Evolutionary conservation across 2,113 vertebrate genomes (phyloP), one percentile per base, ranked within the genome.

Genomic region (Buteo buteo): DNA sequence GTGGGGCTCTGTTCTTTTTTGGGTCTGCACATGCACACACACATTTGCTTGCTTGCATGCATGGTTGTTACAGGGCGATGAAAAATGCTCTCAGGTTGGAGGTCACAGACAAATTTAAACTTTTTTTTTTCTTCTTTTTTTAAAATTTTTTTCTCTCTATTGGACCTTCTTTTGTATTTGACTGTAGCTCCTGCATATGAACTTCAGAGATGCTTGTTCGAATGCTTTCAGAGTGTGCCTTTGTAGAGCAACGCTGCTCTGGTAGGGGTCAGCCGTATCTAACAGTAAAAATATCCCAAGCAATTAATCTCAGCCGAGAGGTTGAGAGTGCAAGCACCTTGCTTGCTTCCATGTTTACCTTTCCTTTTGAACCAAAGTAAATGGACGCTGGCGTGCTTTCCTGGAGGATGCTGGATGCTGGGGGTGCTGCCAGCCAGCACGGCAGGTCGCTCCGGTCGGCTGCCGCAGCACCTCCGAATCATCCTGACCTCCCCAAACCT

Each of bases 11-110:
- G 31, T 1, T 62, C 47, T 34, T n/a, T 4, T 1, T 42, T 44
- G 70, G 1, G 1, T 11, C 65, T 9, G 36, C 13, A 15, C 22
- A 0, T 1, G 24, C 34, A 16, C 2, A 1, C 34, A 7, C 13
- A 1, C 3, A 0, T 66, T 31, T 4, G 3, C 45, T 8, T 29
- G 19, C 10, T 65, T 9, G 8, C 3, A 0, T 29, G 9, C 18
- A 0, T 2, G 25, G 21, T 8, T 52, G 18, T 36, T 0, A 3
- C 4, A 5, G 45, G 0, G 1, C 25, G 6, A 2, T 16, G 38
- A 14, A 14, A 69, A 88, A 13, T 0, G 1, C 34, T 59, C 7
- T 47, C 28, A 4, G 40, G 29, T 9, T 55, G 76, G 66, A 47
- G 26, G 21, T 54, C 25, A 16, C 10, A 22, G 44, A 3, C 9